phyloP scores from a whole-genome alignment of 2,797 vertebrate species.

The Rhynchonycteris naso region DNA sequence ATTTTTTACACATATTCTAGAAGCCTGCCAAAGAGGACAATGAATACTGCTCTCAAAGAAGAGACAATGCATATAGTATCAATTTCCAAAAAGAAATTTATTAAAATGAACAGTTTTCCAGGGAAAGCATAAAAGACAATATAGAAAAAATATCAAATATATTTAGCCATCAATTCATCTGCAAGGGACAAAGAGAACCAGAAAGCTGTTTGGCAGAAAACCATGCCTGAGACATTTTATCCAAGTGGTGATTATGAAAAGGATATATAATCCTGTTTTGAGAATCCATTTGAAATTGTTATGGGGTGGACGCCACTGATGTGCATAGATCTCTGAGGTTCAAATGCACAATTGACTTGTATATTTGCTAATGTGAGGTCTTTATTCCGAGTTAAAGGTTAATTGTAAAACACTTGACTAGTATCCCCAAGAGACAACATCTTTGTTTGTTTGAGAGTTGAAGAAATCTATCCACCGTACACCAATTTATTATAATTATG shows the following conservation, averaged over 20 bases:
- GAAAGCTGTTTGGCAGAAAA: not conserved
- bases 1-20: not conserved
- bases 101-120: conserved; percentile 6
- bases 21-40: not conserved
- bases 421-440: conserved; percentile 77
- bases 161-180: conserved; percentile 18
- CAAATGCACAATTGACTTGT: too few relatives aligned
- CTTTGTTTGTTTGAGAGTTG: conserved; percentile 51
- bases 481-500: conserved; percentile 85
- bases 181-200: conserved; percentile 19
- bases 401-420: conserved; percentile 81
- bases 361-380: not conserved
- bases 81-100: conserved; percentile 1
- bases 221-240: not conserved
- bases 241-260: not conserved
- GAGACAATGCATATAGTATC: not conserved
- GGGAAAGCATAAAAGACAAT: not conserved
- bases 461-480: conserved; percentile 68
- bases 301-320: not conserved
- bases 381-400: conserved; percentile 79
- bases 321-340: not conserved
- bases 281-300: not conserved
- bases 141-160: not conserved
- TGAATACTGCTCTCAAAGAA: not conserved
- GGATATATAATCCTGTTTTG: not conserved